Percentiles rank a stretch among this genome's conserved stretches.
These are phyloP conservation scores for Atlantisia rogersi DNA, from an alignment of 2,113 vertebrate genomes.

Conservation along the genomic window DNA sequence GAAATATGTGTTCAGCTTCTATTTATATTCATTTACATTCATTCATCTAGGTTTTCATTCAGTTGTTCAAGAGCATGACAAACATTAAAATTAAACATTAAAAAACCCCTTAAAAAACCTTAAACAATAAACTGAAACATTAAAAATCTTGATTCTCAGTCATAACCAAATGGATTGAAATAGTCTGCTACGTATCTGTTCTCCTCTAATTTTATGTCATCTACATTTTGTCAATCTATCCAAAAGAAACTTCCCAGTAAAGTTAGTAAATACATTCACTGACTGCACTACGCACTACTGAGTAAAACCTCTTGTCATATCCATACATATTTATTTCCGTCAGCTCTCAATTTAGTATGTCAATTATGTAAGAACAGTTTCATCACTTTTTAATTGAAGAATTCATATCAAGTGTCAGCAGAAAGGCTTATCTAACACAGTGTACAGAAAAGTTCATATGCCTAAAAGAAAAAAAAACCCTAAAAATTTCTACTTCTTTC, in stretches of 20 bases:
- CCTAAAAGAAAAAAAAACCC: fast-evolving
- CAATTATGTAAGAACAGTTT: background rate
- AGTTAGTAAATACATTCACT: background rate
- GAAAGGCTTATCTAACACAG: background rate
- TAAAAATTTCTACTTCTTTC: background rate
- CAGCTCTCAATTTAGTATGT: background rate
- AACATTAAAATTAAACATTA: background rate
- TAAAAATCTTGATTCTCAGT: background rate
- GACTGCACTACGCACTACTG: background rate
- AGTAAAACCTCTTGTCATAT: background rate
- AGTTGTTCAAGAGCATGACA: background rate
- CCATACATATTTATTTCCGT: background rate
- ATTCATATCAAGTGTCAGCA: background rate
- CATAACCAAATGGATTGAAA: background rate
- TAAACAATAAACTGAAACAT: background rate
- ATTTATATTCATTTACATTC: background rate
- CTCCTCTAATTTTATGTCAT: background rate
- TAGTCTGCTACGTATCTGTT: background rate
- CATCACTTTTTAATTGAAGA: background rate
- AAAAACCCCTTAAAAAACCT: too few species aligned
- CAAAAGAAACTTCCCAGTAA: background rate
- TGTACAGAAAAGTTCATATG: background rate
- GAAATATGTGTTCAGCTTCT: background rate
- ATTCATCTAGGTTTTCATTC: background rate
- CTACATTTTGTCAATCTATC: background rate